Percentiles rank a stretch among this genome's conserved stretches.
Evolutionary conservation across 2,888 invertebrate genomes (phyloP).

Genomic region (Aquatica leii): DNA sequence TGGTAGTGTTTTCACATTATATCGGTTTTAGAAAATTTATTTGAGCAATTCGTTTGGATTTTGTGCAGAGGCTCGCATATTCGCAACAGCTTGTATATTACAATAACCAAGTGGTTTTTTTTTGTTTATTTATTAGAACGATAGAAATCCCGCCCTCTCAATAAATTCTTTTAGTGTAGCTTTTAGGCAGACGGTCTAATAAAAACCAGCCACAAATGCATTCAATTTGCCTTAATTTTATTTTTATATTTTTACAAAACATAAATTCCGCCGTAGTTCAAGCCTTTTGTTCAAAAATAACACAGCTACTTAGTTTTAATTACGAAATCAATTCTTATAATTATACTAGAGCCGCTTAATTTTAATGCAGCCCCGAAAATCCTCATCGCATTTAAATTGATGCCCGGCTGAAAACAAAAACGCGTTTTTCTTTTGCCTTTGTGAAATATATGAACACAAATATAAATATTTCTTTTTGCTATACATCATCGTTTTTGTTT

Average conservation of each 20-base stretch:
- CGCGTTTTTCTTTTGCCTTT: neutral
- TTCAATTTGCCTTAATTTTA: slow-evolving; percentile 34
- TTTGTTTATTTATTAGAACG: slow-evolving; percentile 34
- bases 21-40: slow-evolving; percentile 20
- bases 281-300: slow-evolving; percentile 19
- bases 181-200: slow-evolving; percentile 28
- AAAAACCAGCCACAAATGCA: slow-evolving; percentile 33
- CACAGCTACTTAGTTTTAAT: slow-evolving; percentile 27
- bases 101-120: slow-evolving; percentile 33
- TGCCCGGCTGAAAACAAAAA: neutral
- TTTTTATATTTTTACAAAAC: slow-evolving; percentile 37
- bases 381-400: neutral
- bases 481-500: slow-evolving; percentile 4
- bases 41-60: slow-evolving; percentile 18
- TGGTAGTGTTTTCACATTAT: slow-evolving; percentile 7
- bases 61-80: slow-evolving; percentile 19
- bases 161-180: slow-evolving; percentile 31
- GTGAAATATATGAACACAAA: neutral
- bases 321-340: slow-evolving; percentile 33
- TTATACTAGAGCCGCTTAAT: slow-evolving; percentile 30
- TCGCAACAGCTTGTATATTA: slow-evolving; percentile 33
- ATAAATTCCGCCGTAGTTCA: slow-evolving; percentile 22
- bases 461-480: neutral
- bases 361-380: slow-evolving; percentile 24
- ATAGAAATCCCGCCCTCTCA: slow-evolving; percentile 32